Evolutionary conservation across 2,797 vertebrate genomes (phyloP), one percentile per base, ranked within the genome.

Genomic region (Eutrigla gurnardus): DNA sequence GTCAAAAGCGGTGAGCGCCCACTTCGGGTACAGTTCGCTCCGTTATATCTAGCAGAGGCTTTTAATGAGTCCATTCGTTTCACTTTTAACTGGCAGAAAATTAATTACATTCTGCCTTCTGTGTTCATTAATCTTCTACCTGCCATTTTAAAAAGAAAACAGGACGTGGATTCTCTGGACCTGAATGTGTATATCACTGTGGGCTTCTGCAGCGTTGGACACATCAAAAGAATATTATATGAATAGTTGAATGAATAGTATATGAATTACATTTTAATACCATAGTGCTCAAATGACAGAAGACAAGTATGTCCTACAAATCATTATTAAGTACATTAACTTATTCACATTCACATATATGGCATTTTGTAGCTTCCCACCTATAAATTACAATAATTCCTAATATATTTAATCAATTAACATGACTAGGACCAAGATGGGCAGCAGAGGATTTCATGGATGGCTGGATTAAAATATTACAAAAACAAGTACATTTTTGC

Each of bases 1-100:
- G 87, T 88, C 89, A 89, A 77, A 75, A 86, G 59, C 46, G 50
- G 77, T 77, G 78, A 88, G 81, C 72, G 63, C 85, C 71, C 68
- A 88, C 68, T 63, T 67, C 77, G 64, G 35, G 59, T 75, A 76
- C 14, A 13, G 52, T 78, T 74, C 66, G 65, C 68, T 85, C 64
- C 17, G 63, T 73, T 82, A 61, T 75, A 58, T 43, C 45, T 54
- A 75, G 42, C 15, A 42, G 46, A 65, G 49, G 66, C 70, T 80
- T 25, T 81, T 88, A 86, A 88, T 80, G 60, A 86, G 53, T 49
- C 55, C 50, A 6, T 35, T 54, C 53, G 55, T 77, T 77, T 67
- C 46, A 32, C 6, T 32, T 67, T 63, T 46, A 77, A 79, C 68
- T 32, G 49, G 12, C 37, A 36, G 25, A 45, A 65, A 78, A 65